Evolutionary conservation across 2,113 vertebrate species (phyloP).

Genomic region (Ictalurus punctatus): DNA sequence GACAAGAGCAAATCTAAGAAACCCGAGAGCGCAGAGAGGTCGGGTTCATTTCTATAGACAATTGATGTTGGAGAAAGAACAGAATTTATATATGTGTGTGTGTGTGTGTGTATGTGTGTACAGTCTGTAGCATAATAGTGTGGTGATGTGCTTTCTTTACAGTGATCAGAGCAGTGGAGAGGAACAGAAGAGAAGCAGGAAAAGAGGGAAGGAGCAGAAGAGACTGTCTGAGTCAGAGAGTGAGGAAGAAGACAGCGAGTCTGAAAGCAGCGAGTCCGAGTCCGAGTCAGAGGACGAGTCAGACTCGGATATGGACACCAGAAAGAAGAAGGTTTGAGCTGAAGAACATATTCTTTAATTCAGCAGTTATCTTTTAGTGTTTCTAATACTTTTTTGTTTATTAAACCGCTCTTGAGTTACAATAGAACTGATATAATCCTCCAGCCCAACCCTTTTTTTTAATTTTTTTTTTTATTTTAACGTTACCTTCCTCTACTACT

Average conservation of each 20-base stretch:
- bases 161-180: conserved; percentile 84
- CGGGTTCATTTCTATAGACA: neutral
- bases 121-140: too few relatives aligned
- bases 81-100: neutral
- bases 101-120: neutral
- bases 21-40: conserved; percentile 71
- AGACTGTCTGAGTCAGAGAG: conserved; percentile 74
- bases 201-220: conserved; percentile 62
- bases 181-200: conserved; percentile 70
- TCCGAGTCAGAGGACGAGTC: conserved; percentile 79
- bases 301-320: conserved; percentile 65
- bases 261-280: conserved; percentile 84
- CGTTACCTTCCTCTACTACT: neutral
- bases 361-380: too few relatives aligned
- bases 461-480: neutral
- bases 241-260: conserved; percentile 81
- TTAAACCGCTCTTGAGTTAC: neutral
- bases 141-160: conserved; percentile 15
- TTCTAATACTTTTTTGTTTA: neutral
- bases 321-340: conserved; percentile 76
- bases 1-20: conserved; percentile 72
- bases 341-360: neutral
- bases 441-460: neutral
- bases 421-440: neutral
- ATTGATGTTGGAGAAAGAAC: too few relatives aligned